Percentiles rank a stretch among this genome's conserved stretches.
phyloP scores from a whole-genome alignment of 2,113 vertebrate species.

The Nestor notabilis region DNA sequence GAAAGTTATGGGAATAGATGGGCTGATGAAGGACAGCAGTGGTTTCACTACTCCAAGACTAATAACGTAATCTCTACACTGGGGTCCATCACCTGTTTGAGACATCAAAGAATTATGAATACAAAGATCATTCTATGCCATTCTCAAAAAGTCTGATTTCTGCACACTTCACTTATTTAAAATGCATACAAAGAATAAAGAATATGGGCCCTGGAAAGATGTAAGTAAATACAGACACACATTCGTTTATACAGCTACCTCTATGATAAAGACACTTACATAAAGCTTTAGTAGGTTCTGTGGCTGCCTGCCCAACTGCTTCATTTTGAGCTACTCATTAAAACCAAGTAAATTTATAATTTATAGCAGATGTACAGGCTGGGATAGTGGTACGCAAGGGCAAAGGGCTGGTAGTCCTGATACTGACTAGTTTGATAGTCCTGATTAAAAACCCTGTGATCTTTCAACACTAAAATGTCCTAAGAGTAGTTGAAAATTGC shows the following conservation, averaged over 20 bases:
- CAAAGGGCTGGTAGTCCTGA: neutral
- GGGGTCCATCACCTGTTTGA: constrained; percentile 92
- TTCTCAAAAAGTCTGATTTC: neutral
- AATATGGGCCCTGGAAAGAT: neutral
- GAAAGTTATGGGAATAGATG: constrained; percentile 99
- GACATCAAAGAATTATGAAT: neutral
- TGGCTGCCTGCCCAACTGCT: neutral
- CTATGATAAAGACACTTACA: neutral
- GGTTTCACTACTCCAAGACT: constrained; percentile 97
- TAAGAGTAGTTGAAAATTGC: neutral
- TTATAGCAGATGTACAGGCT: neutral
- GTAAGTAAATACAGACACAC: neutral
- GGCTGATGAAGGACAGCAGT: constrained; percentile 97
- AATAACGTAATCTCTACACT: constrained; percentile 98
- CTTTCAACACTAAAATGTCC: neutral
- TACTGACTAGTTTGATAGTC: neutral
- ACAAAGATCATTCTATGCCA: neutral
- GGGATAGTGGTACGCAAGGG: too few species aligned
- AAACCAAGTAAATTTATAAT: neutral
- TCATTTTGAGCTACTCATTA: neutral
- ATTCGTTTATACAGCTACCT: neutral
- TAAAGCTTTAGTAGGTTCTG: neutral
- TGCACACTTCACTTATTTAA: neutral
- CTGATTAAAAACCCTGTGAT: neutral
- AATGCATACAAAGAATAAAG: neutral